Conservation (phyloP, 1,140 invertebrate genomes). For the Phocides pigmalion region DNA sequence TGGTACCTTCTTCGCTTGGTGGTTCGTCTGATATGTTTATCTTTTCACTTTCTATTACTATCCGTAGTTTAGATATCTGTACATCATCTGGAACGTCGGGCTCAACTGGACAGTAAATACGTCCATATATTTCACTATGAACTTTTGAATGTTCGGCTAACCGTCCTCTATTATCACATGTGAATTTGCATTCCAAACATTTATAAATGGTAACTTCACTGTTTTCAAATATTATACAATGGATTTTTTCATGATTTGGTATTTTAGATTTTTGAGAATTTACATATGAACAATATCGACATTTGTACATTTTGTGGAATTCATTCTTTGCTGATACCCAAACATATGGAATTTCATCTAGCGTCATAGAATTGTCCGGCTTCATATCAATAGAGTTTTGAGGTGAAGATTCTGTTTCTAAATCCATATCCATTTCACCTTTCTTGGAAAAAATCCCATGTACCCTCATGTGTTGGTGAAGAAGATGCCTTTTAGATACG, state of each 20-base stretch:
- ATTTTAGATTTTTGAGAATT: constrained; percentile 91
- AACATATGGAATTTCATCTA: constrained; percentile 86
- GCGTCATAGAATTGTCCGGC: constrained; percentile 43
- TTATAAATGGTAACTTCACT: constrained; percentile 76
- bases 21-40: constrained; percentile 45
- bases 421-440: constrained; percentile 60
- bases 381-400: constrained; percentile 45
- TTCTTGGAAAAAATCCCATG: constrained; percentile 86
- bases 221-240: constrained; percentile 84
- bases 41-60: constrained; percentile 73
- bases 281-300: constrained; percentile 92
- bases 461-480: constrained; percentile 91
- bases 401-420: constrained; percentile 47
- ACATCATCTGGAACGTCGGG: constrained; percentile 86
- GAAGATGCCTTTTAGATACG: constrained; percentile 90
- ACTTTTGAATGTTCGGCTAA: constrained; percentile 91
- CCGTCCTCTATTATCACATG: constrained; percentile 89
- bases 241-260: constrained; percentile 94
- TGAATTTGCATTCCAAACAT: constrained; percentile 92
- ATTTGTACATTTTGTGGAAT: constrained; percentile 93
- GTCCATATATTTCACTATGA: constrained; percentile 88
- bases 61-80: constrained; percentile 86
- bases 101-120: constrained; percentile 89
- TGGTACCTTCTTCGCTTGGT: constrained; percentile 51
- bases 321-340: constrained; percentile 89